These are phyloP conservation scores for Eubucco bourcierii DNA, from an alignment of 2,113 vertebrate species.

Conservation along the genomic window DNA sequence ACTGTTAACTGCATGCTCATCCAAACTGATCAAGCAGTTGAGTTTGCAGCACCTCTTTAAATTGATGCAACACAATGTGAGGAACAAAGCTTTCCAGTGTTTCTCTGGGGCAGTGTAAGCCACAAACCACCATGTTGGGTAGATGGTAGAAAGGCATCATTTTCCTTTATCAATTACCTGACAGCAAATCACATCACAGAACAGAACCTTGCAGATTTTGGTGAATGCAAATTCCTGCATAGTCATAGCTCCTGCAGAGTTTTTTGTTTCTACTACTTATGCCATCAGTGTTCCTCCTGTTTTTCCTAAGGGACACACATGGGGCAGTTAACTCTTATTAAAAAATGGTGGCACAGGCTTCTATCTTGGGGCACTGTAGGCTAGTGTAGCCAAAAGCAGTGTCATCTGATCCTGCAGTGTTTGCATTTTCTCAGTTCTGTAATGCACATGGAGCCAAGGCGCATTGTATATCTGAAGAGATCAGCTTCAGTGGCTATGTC, in stretches of 20 bases:
- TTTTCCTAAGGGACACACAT: neutral
- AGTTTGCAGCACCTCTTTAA: neutral
- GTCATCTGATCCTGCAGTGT: neutral
- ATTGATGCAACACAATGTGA: neutral
- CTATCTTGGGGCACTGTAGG: neutral
- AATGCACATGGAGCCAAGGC: neutral
- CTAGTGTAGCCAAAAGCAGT: neutral
- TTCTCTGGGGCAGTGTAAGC: neutral
- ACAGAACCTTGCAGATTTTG: neutral
- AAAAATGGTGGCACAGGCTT: neutral
- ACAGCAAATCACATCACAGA: neutral
- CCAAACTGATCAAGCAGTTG: neutral
- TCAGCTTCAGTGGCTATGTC: neutral
- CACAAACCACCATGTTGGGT: accelerated
- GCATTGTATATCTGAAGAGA: neutral
- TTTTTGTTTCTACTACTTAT: neutral
- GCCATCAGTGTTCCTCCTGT: neutral
- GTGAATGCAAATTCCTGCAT: neutral
- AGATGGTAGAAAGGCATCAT: neutral
- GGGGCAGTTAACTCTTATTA: neutral
- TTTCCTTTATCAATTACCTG: neutral
- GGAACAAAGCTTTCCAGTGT: neutral
- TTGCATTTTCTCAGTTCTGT: neutral
- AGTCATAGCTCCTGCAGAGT: neutral
- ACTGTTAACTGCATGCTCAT: neutral